These are phyloP conservation scores for Pithecia hirsuta DNA, from an alignment of 2,797 vertebrate species.

Conservation along the genomic window DNA sequence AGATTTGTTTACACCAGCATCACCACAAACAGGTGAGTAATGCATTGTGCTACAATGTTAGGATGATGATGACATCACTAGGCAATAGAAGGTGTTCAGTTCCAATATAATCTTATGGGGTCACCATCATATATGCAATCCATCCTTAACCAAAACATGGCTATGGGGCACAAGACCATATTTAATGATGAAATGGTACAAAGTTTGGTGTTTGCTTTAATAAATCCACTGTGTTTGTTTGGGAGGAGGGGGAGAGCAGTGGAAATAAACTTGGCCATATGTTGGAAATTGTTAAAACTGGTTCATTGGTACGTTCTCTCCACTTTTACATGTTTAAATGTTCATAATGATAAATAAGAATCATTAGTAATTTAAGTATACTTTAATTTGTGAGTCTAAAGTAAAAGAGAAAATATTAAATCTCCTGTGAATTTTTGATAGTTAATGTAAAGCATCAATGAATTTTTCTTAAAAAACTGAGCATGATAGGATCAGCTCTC, in stretches of 20 bases:
- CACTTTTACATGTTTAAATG: background rate
- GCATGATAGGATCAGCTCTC: background rate
- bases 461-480: background rate
- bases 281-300: background rate
- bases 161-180: no score
- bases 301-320: background rate
- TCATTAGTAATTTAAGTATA: background rate
- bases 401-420: slow-evolving; percentile 34
- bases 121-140: background rate
- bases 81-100: background rate
- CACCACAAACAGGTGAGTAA: background rate
- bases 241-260: background rate
- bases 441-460: background rate
- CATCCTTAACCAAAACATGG: background rate
- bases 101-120: background rate
- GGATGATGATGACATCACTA: background rate
- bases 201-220: background rate
- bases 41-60: background rate
- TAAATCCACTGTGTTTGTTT: background rate
- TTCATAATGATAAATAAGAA: slow-evolving; percentile 25
- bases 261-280: background rate
- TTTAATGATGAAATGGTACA: background rate
- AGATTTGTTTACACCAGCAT: background rate
- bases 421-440: background rate
- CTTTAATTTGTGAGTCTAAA: slow-evolving; percentile 8